phyloP scores from a whole-genome alignment of 2,113 vertebrate genomes.

The Mesocricetus auratus region DNA sequence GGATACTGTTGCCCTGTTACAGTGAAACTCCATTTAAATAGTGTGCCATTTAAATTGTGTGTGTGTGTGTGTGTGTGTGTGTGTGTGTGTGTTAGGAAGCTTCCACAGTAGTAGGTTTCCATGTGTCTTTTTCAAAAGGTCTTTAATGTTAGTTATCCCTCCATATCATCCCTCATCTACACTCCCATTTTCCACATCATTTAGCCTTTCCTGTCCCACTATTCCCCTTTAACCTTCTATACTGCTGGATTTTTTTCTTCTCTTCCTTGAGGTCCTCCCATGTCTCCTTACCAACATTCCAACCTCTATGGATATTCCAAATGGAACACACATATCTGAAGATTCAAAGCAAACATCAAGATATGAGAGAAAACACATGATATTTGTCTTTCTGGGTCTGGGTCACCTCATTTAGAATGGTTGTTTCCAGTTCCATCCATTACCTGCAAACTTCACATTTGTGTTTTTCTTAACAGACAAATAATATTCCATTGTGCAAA shows the following conservation, averaged over 20 bases:
- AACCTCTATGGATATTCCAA: background rate
- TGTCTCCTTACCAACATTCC: background rate
- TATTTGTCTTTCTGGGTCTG: background rate
- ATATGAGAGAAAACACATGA: background rate
- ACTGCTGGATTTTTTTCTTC: background rate
- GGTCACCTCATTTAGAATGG: background rate
- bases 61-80: background rate
- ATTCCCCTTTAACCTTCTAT: background rate
- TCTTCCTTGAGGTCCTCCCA: background rate
- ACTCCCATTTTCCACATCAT: background rate
- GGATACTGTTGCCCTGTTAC: background rate
- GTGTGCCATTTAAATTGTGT: background rate
- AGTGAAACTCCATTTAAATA: background rate
- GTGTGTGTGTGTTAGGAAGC: background rate
- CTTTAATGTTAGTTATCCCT: background rate
- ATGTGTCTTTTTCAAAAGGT: background rate
- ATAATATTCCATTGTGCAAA: background rate
- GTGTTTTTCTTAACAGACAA: background rate
- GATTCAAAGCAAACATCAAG: background rate
- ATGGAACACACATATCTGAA: background rate
- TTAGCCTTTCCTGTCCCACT: background rate
- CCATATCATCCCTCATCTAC: background rate
- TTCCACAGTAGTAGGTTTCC: background rate
- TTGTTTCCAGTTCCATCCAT: background rate
- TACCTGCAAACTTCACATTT: background rate